Evolutionary conservation across 2,113 vertebrate species (phyloP), one percentile per base, ranked within the genome.

Genomic region (Hemibagrus wyckioides): DNA sequence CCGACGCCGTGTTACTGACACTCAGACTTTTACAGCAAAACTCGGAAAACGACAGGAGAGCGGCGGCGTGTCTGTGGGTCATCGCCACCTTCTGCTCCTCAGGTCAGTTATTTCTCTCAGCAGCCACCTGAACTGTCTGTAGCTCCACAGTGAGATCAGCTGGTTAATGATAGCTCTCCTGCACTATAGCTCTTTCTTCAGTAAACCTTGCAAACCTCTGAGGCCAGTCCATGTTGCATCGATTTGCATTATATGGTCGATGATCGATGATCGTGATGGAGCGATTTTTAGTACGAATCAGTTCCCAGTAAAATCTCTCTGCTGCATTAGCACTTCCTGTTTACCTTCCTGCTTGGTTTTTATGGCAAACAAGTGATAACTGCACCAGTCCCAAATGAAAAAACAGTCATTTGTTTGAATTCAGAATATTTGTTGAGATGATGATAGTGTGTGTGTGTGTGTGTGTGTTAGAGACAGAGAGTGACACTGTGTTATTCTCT

Each of bases 21-120:
- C 89, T 99, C 83, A 96, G 94, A 83, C 89, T 99, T 89, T 91
- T 96, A 86, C 95, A 92, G 89, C 96, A 94, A 61, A 97, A 96
- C 57, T n/a, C 93, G 2, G 87, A 90, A 5, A 91, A 96, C 11
- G 89, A 91, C 82, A 94, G 93, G 80, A 93, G 92, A 83, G 95
- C 96, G 41, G 95, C 93, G 0, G 97, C 97, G 63, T 99, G 96
- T 77, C 96, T 99, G 36, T 96, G 96, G 95, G 95, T 94, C 50
- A 92, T 99, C 86, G 92, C 94, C 1, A 95, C 97, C 79, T 97
- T 95, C 87, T 96, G 96, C 48, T 94, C 95, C 54, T 96, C 94
- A 28, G 95, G 97, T 99, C 88, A 93, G 85, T 76, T 44, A 67
- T 23, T 39, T 86, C 48, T 81, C 65, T 77, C n/a, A n/a, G n/a